Base-by-base conservation (phyloP, 2,113 vertebrate genomes). In the Scalopus aquaticus region DNA sequence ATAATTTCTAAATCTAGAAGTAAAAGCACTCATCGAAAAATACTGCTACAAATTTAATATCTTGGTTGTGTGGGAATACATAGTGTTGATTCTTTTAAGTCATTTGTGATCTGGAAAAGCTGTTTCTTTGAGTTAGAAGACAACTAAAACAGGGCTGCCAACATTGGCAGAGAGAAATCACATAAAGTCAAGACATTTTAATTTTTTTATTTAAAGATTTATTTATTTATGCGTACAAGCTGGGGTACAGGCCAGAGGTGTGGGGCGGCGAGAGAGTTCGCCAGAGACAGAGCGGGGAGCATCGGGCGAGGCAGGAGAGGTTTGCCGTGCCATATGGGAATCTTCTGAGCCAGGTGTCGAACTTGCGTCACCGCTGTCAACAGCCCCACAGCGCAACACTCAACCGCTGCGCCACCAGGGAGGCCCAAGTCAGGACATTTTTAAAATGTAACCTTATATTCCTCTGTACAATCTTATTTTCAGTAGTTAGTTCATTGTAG, bases 71-170 rank as follows among this genome's bases (percentile, higher is more conserved):
- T 78, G 28, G 7, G 77, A 62, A 24, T 87, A 44, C 37, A 17
- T 76, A 13, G 22, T 79, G 15, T 80, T 77, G 12, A 77, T 72
- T 93, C 91, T 88, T 62, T 77, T 19, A 26, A 58, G 16, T 60
- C 81, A 73, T 73, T 76, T 81, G 20, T 78, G 54, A 82, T 88
- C 77, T 93, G 35, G 70, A 87, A 69, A 51, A 85, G 56, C 39
- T 80, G 12, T 74, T 17, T 83, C 67, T 49, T 58, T 93, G 9
- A 91, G 46, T 78, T 64, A 69, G 51, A 37, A 67, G 16, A 72
- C 32, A 77, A 11, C 22, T 95, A 12, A 58, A 84, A 60, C 87
- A 44, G 74, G 58, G 8, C 76, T 89, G 24, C 22, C 54, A 80
- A 22, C 26, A 84, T 70, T 51, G 46, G 30, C 10, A 78, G 7